Conservation (phyloP, 2,113 vertebrate genomes). For the Sceloporus undulatus region DNA sequence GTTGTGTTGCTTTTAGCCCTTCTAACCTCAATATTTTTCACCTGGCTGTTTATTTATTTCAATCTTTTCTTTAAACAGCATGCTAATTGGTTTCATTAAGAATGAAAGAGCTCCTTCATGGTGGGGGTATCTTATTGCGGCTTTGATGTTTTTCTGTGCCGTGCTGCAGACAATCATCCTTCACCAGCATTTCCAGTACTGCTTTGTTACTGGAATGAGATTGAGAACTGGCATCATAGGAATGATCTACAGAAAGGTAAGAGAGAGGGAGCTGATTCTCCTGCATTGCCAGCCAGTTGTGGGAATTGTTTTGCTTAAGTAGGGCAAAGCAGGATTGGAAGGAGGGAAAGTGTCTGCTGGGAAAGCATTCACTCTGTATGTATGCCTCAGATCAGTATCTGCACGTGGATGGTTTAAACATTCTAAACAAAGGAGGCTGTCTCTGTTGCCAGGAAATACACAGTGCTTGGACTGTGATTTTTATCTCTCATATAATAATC, state of each 20-base stretch:
- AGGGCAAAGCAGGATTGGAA: not conserved
- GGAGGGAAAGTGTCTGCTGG: not conserved
- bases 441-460: not conserved
- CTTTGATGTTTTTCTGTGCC: conserved; percentile 90
- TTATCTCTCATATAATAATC: conserved; percentile 5
- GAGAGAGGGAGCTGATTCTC: conserved; percentile 26
- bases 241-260: conserved; percentile 94
- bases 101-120: conserved; percentile 81
- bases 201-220: conserved; percentile 89
- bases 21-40: conserved; percentile 52
- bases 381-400: not conserved
- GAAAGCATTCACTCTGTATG: not conserved
- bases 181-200: conserved; percentile 91
- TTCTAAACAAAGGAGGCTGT: not conserved
- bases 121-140: conserved; percentile 93
- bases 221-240: conserved; percentile 89
- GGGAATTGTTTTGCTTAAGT: not conserved
- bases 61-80: conserved; percentile 72
- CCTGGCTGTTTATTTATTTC: conserved; percentile 36
- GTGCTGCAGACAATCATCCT: conserved; percentile 88
- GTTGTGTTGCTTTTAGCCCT: conserved; percentile 38
- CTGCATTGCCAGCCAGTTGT: not conserved
- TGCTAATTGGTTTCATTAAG: conserved; percentile 90
- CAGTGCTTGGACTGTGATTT: not conserved
- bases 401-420: not conserved